Conservation (phyloP, 2,888 invertebrate species). For the Actias luna region DNA sequence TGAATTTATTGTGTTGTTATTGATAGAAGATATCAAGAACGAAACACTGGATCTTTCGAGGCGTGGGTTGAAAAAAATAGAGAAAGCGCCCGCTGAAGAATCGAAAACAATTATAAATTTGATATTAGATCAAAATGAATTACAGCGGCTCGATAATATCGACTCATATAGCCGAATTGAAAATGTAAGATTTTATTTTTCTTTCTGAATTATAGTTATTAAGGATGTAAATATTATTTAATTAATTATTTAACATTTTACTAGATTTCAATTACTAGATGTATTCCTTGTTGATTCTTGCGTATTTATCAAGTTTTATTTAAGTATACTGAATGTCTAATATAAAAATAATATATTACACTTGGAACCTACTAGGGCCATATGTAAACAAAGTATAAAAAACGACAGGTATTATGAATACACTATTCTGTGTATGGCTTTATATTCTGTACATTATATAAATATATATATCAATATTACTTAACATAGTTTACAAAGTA, state of each 20-base stretch:
- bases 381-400: too few species aligned
- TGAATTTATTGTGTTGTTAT: constrained; percentile 21
- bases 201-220: not conserved
- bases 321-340: not conserved
- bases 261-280: not conserved
- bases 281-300: not conserved
- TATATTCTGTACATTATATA: too few species aligned
- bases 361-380: too few species aligned
- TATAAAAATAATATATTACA: too few species aligned
- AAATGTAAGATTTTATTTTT: constrained; percentile 79
- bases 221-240: not conserved
- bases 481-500: too few species aligned
- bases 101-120: constrained; percentile 85
- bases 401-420: too few species aligned
- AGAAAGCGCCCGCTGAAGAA: constrained; percentile 86
- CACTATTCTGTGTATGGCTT: too few species aligned
- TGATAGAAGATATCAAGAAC: constrained; percentile 48
- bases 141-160: constrained; percentile 93
- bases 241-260: not conserved
- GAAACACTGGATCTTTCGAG: constrained; percentile 89
- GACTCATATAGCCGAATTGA: constrained; percentile 90
- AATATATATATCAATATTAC: too few species aligned
- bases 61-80: constrained; percentile 90
- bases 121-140: constrained; percentile 92
- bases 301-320: not conserved